These are phyloP conservation scores for Craniophora ligustri DNA, from an alignment of 2,888 invertebrate species.

Conservation along the genomic window DNA sequence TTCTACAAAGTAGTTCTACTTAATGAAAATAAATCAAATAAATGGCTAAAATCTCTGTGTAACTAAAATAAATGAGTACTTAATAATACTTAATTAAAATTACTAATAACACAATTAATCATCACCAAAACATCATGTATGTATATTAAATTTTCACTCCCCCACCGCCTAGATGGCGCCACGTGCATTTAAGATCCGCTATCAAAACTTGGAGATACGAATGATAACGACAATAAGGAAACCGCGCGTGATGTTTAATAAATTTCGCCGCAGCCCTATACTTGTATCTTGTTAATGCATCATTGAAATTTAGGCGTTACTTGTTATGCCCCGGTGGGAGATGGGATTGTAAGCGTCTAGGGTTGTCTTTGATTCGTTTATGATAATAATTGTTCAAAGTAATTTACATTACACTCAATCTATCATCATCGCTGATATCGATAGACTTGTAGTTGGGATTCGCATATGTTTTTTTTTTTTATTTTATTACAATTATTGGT, in stretches of 20 bases:
- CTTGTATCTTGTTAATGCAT: conserved; percentile 58
- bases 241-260: conserved; percentile 47
- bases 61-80: no score
- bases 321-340: conserved; percentile 37
- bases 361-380: conserved; percentile 26
- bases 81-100: neutral
- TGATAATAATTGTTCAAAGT: no score
- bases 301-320: conserved; percentile 59
- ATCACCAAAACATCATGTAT: conserved; percentile 16
- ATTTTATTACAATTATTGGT: no score
- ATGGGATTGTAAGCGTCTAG: neutral
- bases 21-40: no score
- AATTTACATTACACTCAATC: no score
- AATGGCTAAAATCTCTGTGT: no score
- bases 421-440: no score
- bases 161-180: conserved; percentile 29
- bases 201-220: conserved; percentile 45
- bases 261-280: conserved; percentile 31
- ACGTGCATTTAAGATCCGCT: conserved; percentile 40
- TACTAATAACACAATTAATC: neutral
- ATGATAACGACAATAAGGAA: conserved; percentile 48
- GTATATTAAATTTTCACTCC: conserved; percentile 33
- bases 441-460: no score
- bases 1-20: no score
- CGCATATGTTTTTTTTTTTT: no score